Evolutionary conservation across 2,888 invertebrate genomes (phyloP).

Genomic region (Furcula furcula): DNA sequence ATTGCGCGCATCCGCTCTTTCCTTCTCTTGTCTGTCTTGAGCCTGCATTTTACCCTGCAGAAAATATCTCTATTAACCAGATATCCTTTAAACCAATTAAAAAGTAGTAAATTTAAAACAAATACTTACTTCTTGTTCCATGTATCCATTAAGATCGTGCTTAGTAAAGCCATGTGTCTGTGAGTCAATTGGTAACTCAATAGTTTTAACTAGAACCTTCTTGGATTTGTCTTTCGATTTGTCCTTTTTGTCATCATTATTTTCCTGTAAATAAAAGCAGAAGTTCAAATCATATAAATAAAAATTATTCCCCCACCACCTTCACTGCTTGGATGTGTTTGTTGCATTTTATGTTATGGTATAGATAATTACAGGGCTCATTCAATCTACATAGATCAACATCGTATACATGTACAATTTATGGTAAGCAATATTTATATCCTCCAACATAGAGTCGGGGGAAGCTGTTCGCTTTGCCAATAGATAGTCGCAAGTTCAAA

Average conservation of each 20-base stretch:
- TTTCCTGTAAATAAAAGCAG: constrained; percentile 70
- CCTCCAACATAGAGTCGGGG: too few species aligned
- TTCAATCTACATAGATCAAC: too few species aligned
- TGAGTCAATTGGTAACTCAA: constrained; percentile 93
- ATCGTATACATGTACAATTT: too few species aligned
- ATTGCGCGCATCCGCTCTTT: constrained; percentile 97
- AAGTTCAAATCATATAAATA: constrained; percentile 52
- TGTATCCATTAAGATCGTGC: constrained; percentile 86
- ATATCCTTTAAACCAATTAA: not conserved
- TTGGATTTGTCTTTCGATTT: constrained; percentile 83
- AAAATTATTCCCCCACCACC: constrained; percentile 59
- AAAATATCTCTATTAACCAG: not conserved
- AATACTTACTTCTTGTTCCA: constrained; percentile 88
- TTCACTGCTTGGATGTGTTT: constrained; percentile 51
- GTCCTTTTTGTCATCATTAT: constrained; percentile 84
- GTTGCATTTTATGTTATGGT: too few species aligned
- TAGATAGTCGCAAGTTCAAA: too few species aligned
- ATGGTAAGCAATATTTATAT: too few species aligned
- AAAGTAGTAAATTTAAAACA: not conserved
- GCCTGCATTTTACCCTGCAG: constrained; percentile 88
- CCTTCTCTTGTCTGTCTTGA: constrained; percentile 95
- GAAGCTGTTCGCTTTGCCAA: too few species aligned
- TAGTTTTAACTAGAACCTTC: constrained; percentile 89
- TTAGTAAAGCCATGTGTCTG: constrained; percentile 86
- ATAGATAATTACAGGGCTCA: too few species aligned